Conservation (phyloP, 2,797 vertebrate genomes). For the Australoheros facetus region DNA sequence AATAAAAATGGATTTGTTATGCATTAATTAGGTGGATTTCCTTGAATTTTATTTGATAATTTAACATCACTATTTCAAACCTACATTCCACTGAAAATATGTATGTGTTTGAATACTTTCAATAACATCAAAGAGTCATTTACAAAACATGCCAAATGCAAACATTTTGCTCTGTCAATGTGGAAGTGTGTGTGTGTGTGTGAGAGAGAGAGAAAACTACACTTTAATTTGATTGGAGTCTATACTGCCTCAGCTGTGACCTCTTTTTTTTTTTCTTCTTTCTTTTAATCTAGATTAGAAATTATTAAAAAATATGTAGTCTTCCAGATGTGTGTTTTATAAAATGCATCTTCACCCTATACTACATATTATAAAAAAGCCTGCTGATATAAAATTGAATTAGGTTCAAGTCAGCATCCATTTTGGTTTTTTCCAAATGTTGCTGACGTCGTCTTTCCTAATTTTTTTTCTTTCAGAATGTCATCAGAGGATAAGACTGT, state of each 20-base stretch:
- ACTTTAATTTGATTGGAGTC: no score
- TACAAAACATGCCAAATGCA: no score
- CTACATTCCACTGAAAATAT: no score
- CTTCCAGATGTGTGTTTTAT: not conserved
- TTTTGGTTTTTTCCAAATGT: not conserved
- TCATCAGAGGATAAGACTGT: constrained; percentile 97
- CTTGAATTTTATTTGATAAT: not conserved
- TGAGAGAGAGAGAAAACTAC: no score
- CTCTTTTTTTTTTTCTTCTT: no score
- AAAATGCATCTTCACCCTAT: not conserved
- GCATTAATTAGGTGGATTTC: not conserved
- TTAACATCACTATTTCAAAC: no score
- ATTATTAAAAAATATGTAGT: not conserved
- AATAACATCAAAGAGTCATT: no score
- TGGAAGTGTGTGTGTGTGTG: no score
- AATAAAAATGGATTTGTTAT: not conserved
- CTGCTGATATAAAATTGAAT: not conserved
- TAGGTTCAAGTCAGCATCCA: not conserved
- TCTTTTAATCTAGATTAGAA: not conserved
- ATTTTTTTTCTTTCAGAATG: constrained; percentile 84
- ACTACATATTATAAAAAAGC: not conserved
- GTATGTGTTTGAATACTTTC: no score
- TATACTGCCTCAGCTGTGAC: no score
- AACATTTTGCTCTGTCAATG: no score
- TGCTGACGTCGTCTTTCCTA: not conserved